phyloP scores from a whole-genome alignment of 30 jellyfish, hydroid and myxozoan genomes.

The Haliclystus octoradiatus region DNA sequence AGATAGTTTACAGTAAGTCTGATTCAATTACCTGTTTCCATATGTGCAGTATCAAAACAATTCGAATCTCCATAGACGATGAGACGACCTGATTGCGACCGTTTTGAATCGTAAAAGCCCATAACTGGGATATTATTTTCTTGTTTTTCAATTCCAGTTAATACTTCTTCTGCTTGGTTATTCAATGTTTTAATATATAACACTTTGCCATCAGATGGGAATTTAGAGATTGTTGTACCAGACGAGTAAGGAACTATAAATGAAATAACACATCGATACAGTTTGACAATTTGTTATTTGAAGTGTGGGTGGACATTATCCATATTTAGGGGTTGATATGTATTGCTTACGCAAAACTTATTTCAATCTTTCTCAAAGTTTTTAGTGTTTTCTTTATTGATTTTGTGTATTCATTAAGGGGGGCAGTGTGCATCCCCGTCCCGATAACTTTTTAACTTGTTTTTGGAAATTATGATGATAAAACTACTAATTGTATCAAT shows the following conservation, averaged over 20 bases:
- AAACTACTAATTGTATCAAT: too few species aligned
- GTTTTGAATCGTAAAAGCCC: conserved; percentile 72
- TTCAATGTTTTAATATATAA: conserved; percentile 38
- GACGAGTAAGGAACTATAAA: conserved; percentile 61
- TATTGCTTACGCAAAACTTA: too few species aligned
- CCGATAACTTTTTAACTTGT: too few species aligned
- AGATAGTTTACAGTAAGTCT: neutral
- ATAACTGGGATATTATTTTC: conserved; percentile 60
- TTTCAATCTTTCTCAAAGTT: too few species aligned
- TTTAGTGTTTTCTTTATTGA: too few species aligned
- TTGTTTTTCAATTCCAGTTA: conserved; percentile 43
- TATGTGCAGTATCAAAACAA: conserved; percentile 88
- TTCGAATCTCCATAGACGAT: conserved; percentile 92
- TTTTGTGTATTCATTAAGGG: too few species aligned
- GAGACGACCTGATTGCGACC: conserved; percentile 70
- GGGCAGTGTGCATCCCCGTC: too few species aligned
- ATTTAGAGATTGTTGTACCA: conserved; percentile 76
- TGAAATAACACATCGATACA: neutral
- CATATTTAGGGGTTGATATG: too few species aligned
- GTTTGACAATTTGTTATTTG: too few species aligned
- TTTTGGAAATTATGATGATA: too few species aligned
- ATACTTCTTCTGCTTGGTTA: conserved; percentile 68
- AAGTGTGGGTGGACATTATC: too few species aligned
- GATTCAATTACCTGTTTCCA: conserved; percentile 56
- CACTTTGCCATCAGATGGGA: conserved; percentile 71